phyloP scores from a whole-genome alignment of 2,888 invertebrate genomes.

The Ochropleura leucogaster region DNA sequence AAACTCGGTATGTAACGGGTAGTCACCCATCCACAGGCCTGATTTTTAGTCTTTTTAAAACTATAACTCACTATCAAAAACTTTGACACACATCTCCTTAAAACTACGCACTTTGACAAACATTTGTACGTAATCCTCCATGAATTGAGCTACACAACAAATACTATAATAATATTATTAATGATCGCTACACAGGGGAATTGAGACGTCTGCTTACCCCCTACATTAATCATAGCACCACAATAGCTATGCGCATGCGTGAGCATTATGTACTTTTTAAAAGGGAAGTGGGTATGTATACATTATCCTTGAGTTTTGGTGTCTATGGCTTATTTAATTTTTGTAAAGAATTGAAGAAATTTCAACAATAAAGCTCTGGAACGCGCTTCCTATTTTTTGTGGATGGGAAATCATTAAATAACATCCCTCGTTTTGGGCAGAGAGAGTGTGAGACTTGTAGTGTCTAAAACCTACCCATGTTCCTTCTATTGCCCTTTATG shows the following conservation, averaged over 20 bases:
- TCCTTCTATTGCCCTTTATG: no score
- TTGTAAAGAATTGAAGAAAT: background rate
- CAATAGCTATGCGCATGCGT: constrained; percentile 52
- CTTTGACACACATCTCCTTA: constrained; percentile 30
- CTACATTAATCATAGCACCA: constrained; percentile 71
- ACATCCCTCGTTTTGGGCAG: no score
- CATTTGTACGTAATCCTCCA: constrained; percentile 26
- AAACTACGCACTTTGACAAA: constrained; percentile 29
- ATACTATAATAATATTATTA: constrained; percentile 74
- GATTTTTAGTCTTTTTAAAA: no score
- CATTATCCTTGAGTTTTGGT: background rate
- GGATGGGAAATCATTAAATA: no score
- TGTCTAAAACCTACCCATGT: no score
- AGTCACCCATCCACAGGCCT: no score
- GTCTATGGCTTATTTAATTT: background rate
- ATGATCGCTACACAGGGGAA: constrained; percentile 74
- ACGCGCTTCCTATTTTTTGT: no score
- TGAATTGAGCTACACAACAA: constrained; percentile 55
- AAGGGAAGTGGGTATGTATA: constrained; percentile 41
- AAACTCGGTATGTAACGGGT: no score
- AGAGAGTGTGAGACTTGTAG: no score
- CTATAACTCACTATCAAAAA: background rate
- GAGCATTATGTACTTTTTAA: constrained; percentile 29
- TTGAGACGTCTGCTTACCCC: constrained; percentile 72
- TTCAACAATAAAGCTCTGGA: background rate